Conservation (phyloP, 2,113 vertebrate species). For the Platysternon megacephalum region DNA sequence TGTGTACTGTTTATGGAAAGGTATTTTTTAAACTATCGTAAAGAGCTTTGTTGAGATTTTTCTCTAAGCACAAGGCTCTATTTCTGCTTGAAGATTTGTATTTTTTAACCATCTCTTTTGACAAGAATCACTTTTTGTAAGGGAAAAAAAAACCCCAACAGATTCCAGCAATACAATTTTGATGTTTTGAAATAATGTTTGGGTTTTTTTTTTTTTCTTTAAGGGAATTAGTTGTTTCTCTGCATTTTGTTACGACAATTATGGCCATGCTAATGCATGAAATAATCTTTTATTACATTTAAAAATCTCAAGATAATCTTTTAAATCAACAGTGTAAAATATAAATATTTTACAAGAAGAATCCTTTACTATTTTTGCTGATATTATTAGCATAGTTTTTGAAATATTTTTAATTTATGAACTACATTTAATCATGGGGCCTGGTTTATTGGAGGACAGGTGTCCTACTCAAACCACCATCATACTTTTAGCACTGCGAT, state of each 20-base stretch:
- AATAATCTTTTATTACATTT: neutral
- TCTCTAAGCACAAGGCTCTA: constrained; percentile 40
- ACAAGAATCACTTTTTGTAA: constrained; percentile 28
- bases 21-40: neutral
- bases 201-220: neutral
- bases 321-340: neutral
- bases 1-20: neutral
- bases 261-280: neutral
- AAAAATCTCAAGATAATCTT: neutral
- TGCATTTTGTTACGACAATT: neutral
- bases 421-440: neutral
- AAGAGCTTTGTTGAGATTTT: constrained; percentile 41
- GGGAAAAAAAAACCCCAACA: neutral
- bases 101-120: constrained; percentile 41
- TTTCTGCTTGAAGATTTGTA: constrained; percentile 16
- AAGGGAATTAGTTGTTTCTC: neutral
- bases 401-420: neutral
- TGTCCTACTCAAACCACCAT: neutral
- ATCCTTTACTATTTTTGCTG: neutral
- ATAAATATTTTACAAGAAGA: neutral
- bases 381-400: neutral
- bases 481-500: neutral
- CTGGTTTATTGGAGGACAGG: neutral
- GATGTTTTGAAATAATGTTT: constrained; percentile 22
- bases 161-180: neutral